Base-by-base conservation (phyloP, 2,113 vertebrate species). In the Ictidomys tridecemlineatus region DNA sequence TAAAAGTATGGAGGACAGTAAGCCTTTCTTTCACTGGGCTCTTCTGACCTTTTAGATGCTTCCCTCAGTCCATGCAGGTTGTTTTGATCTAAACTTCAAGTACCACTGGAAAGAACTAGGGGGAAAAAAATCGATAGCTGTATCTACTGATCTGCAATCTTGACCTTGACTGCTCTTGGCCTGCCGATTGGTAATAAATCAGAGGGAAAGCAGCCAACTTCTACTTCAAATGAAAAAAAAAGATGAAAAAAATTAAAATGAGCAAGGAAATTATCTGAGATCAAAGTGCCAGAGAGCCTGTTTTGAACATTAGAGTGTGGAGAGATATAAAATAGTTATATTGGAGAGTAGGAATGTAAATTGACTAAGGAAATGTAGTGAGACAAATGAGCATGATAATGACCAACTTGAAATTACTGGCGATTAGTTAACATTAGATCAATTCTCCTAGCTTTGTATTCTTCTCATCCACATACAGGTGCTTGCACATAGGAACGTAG, bases 341-440 rank as follows among this genome's bases (percentile, higher is more conserved):
- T 28, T 69, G 70, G 45, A 91, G 37, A 69, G 16, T 30, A 4
- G 56, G 30, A 95, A 94, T 77, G 42, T 73, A 72, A 94, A 90
- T 70, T 90, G 26, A 87, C 76, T 74, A 90, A 11, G 34, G 32
- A 88, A 95, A 69, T 88, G 22, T 20, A 48, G 24, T 94, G 32
- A 89, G 53, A 73, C 63, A 89, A 92, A 89, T 56, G 74, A 92
- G 37, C 67, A 82, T 94, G 32, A 39, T 80, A 90, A 94, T 51
- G 48, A 39, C 20, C 32, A 87, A 39, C 16, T 74, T 67, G 48
- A 77, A 73, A 74, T 97, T 87, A 74, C 30, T 63, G 37, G 20
- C 9, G 48, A 79, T 79, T 74, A 83, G 92, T 82, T 86, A 92
- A 83, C 74, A 48, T 48, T 82, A 72, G 24, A 78, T 7, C 26